Evolutionary conservation across 2,888 invertebrate species (phyloP).

Genomic region (Pseudeuparius sepicola): DNA sequence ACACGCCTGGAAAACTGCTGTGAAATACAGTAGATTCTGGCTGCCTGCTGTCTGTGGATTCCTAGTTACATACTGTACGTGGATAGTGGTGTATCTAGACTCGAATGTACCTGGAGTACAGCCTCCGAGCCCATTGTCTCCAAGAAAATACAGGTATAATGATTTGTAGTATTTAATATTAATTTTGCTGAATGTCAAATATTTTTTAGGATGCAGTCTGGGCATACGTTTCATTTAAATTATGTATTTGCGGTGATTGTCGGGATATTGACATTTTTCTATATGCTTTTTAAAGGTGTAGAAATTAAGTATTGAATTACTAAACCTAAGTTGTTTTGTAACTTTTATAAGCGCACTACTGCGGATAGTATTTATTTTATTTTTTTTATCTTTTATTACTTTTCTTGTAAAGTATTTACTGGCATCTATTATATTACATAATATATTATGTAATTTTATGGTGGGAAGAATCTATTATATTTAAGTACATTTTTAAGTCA

Average conservation of each 20-base stretch:
- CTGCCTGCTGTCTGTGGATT: slow-evolving; percentile 41
- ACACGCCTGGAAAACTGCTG: slow-evolving; percentile 32
- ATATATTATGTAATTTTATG: no score
- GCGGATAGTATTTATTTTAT: no score
- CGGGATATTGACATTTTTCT: slow-evolving; percentile 39
- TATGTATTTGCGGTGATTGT: slow-evolving; percentile 42
- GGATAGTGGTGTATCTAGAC: slow-evolving; percentile 51
- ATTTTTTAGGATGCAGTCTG: slow-evolving; percentile 33
- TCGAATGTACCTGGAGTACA: slow-evolving; percentile 49
- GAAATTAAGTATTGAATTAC: slow-evolving; percentile 24
- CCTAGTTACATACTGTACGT: slow-evolving; percentile 44
- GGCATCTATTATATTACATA: no score
- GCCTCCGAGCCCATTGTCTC: slow-evolving; percentile 50
- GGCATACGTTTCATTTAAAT: slow-evolving; percentile 40
- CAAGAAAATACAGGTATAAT: slow-evolving; percentile 41
- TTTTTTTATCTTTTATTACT: no score
- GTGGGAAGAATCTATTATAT: no score
- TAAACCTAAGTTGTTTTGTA: no score
- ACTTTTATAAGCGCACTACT: no score
- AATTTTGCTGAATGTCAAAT: no score
- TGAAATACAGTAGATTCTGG: slow-evolving; percentile 34
- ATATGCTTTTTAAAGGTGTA: slow-evolving; percentile 36
- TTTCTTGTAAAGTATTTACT: no score
- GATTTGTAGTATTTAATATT: no score
- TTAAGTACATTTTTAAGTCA: no score